Evolutionary conservation across 2,113 vertebrate genomes (phyloP).

Genomic region (Pavo muticus): DNA sequence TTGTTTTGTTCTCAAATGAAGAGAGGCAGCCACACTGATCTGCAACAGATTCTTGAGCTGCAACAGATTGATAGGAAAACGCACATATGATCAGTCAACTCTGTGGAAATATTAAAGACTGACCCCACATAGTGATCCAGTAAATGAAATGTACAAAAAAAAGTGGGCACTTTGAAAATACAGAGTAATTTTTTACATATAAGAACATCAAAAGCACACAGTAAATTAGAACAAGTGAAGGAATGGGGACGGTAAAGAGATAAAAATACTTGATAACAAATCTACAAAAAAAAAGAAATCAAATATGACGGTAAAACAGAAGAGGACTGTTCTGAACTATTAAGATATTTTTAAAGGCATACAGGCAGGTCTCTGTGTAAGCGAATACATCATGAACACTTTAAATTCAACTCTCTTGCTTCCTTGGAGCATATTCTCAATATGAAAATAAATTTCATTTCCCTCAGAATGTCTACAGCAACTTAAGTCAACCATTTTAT

Average conservation of each 20-base stretch:
- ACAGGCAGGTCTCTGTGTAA: not conserved
- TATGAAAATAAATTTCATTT: not conserved
- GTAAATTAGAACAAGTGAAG: not conserved
- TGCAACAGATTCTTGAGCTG: not conserved
- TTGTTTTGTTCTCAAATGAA: not conserved
- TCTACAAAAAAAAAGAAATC: not conserved
- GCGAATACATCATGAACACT: not conserved
- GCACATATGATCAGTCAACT: not conserved
- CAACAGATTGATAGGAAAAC: not conserved
- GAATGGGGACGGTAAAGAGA: not conserved
- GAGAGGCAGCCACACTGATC: not conserved
- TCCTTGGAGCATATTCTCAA: not conserved
- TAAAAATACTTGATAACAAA: not conserved
- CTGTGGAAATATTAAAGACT: not conserved
- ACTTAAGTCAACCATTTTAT: not conserved
- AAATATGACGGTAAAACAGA: not conserved
- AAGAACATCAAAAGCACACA: not conserved
- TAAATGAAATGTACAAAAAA: not conserved
- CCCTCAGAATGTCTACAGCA: not conserved
- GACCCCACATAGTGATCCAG: not conserved
- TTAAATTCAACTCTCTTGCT: not conserved
- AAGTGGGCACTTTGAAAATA: not conserved
- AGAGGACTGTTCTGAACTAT: not conserved
- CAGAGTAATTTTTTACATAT: not conserved
- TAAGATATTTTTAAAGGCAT: not conserved